Percentiles rank a stretch among this genome's conserved stretches.
Conservation (phyloP, 2,888 invertebrate species). For the Papilio elwesi region DNA sequence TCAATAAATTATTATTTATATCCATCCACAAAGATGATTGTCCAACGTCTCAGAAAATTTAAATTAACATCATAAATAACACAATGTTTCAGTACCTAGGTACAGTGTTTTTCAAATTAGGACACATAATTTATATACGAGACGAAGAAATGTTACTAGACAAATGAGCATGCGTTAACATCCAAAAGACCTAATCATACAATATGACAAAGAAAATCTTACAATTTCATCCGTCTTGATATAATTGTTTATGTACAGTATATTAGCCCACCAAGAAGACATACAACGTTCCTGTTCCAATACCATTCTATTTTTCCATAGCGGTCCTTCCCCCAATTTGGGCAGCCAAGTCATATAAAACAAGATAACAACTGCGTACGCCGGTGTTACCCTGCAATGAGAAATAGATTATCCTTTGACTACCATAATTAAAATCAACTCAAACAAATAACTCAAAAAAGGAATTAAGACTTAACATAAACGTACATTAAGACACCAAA, state of each 20-base stretch:
- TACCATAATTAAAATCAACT: no score
- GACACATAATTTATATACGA: neutral
- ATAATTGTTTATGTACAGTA: slow-evolving; percentile 90
- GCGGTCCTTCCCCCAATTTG: slow-evolving; percentile 88
- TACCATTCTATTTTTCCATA: slow-evolving; percentile 87
- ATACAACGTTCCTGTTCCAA: slow-evolving; percentile 85
- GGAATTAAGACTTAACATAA: no score
- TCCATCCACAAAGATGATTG: no score
- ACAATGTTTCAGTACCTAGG: no score
- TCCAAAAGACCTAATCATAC: no score
- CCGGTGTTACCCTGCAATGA: slow-evolving; percentile 87
- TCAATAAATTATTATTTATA: no score
- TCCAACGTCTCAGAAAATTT: no score
- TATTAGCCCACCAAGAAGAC: slow-evolving; percentile 89
- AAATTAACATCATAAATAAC: no score
- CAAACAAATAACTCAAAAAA: no score
- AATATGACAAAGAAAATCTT: slow-evolving; percentile 46
- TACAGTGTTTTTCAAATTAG: no score
- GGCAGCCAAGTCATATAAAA: slow-evolving; percentile 90
- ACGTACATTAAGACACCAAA: no score
- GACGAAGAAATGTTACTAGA: neutral
- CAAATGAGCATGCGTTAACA: no score
- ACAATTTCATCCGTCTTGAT: slow-evolving; percentile 86
- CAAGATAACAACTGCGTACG: slow-evolving; percentile 88
- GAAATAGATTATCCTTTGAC: neutral